phyloP scores from a whole-genome alignment of 2,797 vertebrate genomes.

The Champsocephalus esox region DNA sequence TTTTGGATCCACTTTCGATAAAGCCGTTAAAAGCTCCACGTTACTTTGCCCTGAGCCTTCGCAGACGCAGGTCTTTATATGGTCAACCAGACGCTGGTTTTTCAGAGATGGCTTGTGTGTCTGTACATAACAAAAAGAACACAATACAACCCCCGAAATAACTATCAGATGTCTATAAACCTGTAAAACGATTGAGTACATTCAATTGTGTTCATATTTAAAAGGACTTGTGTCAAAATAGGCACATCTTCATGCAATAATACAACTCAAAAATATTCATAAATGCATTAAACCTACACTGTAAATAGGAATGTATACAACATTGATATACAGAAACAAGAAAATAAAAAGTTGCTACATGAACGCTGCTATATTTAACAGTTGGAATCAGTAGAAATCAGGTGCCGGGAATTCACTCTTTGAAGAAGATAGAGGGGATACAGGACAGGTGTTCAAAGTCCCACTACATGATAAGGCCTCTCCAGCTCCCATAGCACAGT shows the following conservation, averaged over 20 bases:
- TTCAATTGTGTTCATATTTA: conserved; percentile 41
- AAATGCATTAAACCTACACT: not conserved
- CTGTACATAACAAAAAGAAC: conserved; percentile 24
- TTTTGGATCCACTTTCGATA: conserved; percentile 50
- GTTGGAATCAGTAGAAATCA: conserved; percentile 57
- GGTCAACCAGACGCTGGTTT: conserved; percentile 45
- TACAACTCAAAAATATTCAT: conserved; percentile 9
- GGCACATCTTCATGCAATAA: conserved; percentile 18
- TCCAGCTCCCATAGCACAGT: conserved; percentile 58
- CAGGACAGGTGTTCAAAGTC: conserved; percentile 93
- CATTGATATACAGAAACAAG: not conserved
- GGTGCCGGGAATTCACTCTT: conserved; percentile 56
- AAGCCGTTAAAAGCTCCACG: conserved; percentile 70
- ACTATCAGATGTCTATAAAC: conserved; percentile 1
- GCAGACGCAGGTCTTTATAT: conserved; percentile 54
- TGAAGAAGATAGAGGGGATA: conserved; percentile 47
- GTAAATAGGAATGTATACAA: conserved; percentile 10
- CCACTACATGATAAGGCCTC: conserved; percentile 82
- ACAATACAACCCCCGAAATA: conserved; percentile 22
- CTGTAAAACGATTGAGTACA: conserved; percentile 38
- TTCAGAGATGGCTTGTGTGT: conserved; percentile 1
- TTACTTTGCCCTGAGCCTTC: conserved; percentile 39
- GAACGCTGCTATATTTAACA: conserved; percentile 52
- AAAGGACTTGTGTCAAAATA: not conserved
- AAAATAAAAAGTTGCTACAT: conserved; percentile 61